These are phyloP conservation scores for Heteropelma amictum DNA, from an alignment of 2,888 invertebrate species.

Conservation along the genomic window DNA sequence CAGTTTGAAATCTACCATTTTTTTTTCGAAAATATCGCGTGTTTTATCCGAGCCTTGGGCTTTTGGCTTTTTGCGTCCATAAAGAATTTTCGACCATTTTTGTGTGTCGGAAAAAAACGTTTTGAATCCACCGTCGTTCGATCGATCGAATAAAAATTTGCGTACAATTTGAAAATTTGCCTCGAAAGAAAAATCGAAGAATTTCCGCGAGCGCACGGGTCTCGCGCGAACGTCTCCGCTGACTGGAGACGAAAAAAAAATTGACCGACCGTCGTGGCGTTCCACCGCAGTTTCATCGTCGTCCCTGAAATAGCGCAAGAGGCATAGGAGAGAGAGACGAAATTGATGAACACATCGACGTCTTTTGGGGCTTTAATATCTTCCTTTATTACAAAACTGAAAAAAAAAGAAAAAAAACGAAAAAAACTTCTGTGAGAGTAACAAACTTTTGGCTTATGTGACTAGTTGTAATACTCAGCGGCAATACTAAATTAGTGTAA, in stretches of 20 bases:
- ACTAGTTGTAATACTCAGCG: conserved; percentile 76
- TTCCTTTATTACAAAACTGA: conserved; percentile 74
- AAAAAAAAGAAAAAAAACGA: conserved; percentile 66
- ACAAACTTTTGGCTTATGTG: conserved; percentile 76
- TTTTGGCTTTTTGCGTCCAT: too few relatives aligned
- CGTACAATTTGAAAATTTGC: neutral
- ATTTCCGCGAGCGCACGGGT: neutral
- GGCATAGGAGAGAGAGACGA: neutral
- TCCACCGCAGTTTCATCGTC: neutral
- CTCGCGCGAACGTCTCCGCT: neutral
- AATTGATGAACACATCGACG: neutral
- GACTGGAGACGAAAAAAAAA: neutral
- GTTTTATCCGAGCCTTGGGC: too few relatives aligned
- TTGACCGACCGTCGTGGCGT: neutral
- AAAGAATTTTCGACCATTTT: too few relatives aligned
- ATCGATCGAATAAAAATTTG: neutral
- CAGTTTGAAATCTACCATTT: too few relatives aligned
- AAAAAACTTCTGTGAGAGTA: conserved; percentile 72
- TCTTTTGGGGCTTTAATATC: conserved; percentile 61
- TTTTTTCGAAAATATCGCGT: too few relatives aligned
- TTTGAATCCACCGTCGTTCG: too few relatives aligned
- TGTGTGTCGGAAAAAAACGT: too few relatives aligned
- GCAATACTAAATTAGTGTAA: conserved; percentile 75
- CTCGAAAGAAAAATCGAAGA: neutral
- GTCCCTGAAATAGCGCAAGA: conserved; percentile 8